These are phyloP conservation scores for Euura saliciscinereae DNA, from an alignment of 1,140 invertebrate species.

Conservation along the genomic window DNA sequence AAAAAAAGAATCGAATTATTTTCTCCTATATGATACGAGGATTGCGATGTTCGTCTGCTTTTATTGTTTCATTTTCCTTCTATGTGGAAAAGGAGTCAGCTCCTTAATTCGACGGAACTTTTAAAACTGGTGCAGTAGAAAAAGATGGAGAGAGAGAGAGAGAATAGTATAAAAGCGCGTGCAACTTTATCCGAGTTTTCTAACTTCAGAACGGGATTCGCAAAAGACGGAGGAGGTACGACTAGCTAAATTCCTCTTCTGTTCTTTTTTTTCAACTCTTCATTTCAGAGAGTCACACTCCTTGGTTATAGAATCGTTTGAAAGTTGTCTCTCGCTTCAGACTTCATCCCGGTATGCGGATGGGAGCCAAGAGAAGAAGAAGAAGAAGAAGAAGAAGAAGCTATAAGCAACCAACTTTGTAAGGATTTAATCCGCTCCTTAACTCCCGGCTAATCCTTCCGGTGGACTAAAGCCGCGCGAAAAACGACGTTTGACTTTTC, in stretches of 20 bases:
- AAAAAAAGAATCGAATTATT: not conserved
- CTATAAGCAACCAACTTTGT: not conserved
- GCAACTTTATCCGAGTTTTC: too few relatives aligned
- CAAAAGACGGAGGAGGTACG: too few relatives aligned
- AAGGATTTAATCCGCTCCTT: constrained; percentile 2
- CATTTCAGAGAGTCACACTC: not conserved
- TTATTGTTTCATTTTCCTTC: not conserved
- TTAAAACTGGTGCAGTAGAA: not conserved
- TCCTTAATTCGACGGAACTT: not conserved
- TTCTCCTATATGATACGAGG: not conserved
- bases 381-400: too few relatives aligned
- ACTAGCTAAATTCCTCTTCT: not conserved
- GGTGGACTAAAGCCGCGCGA: not conserved
- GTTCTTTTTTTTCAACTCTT: not conserved
- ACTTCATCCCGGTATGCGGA: too few relatives aligned
- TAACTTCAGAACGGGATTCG: too few relatives aligned
- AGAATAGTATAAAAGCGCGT: not conserved
- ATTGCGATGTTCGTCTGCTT: not conserved
- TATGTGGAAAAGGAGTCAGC: too few relatives aligned
- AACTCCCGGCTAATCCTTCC: not conserved
- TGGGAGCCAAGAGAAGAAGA: too few relatives aligned
- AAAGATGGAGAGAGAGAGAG: not conserved
- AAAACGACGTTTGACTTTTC: not conserved
- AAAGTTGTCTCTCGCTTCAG: not conserved
- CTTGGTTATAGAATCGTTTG: not conserved